Base-by-base conservation (phyloP, 2,888 invertebrate species). In the Pseudococcus jackbeardsleyi region DNA sequence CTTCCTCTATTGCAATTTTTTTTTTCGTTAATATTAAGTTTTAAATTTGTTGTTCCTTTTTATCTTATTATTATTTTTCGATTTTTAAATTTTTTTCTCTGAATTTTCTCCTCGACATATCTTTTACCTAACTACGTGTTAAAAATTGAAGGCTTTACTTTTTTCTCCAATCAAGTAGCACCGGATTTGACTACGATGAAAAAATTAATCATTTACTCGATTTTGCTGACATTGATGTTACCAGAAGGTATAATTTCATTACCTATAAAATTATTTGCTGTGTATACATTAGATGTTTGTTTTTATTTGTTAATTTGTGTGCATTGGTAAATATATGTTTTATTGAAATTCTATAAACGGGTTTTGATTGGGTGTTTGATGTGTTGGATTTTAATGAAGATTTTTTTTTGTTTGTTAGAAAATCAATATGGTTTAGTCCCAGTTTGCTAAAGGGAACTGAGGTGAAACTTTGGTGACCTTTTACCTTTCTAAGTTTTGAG, bases 271-370 rank as follows among this genome's bases (percentile, higher is more conserved):
- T 59, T 85, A 59, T 85, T 64, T 85, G 39, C 85, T 85, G 59
- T 85, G 54, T 85, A 64, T 85, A 85, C 85, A 85, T 85, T 64
- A 85, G 59, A 59, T 85, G 85, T 85, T 85, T 85, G 59, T 85
- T 85, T 85, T 85, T 85, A 85, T 85, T 59, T 85, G 85, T 85
- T 85, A 54, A 85, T 85, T 85, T 82, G 79, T 82, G 79, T 82
- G 79, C 79, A 82, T 82, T 19, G 46, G 46, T 82, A 46, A 82
- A 82, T 82, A 82, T 82, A 82, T 46, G 79, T 82, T 82, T 82
- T 82, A 82, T 82, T 82, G 46, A 82, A 82, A 46, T 82, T 72
- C 72, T 9, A n/a, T n/a, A 64, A 72, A 4, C 15, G 12, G 33
- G 2, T 17, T 42, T 42, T 5, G 26, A 3, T 33, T 33, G 3